Evolutionary conservation across 2,797 vertebrate genomes (phyloP).

Genomic region (Danio jaintianensis): DNA sequence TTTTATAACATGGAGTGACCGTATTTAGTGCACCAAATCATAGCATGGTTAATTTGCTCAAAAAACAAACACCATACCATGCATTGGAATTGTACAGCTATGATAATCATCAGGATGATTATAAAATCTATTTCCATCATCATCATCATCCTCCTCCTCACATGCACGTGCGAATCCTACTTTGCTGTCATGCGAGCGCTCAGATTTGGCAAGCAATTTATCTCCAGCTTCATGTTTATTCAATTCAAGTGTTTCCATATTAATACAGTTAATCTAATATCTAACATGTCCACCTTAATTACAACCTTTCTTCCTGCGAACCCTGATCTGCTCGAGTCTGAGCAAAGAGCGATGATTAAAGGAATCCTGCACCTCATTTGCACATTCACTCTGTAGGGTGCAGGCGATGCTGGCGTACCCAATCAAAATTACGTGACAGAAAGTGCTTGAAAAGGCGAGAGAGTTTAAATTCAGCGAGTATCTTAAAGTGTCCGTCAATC

Average conservation of each 20-base stretch:
- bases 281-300: slow-evolving; percentile 77
- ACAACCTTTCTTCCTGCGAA: slow-evolving; percentile 66
- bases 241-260: slow-evolving; percentile 78
- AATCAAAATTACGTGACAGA: slow-evolving; percentile 34
- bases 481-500: background rate
- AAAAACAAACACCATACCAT: background rate
- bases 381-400: slow-evolving; percentile 47
- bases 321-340: slow-evolving; percentile 54
- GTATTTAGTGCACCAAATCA: too few species aligned
- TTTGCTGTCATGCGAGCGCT: slow-evolving; percentile 2
- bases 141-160: slow-evolving; percentile 1
- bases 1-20: too few species aligned
- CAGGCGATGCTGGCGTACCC: background rate
- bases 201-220: slow-evolving; percentile 60
- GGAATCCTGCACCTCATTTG: slow-evolving; percentile 35
- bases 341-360: slow-evolving; percentile 58
- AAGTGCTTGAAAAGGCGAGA: slow-evolving; percentile 16
- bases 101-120: background rate
- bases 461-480: slow-evolving; percentile 14
- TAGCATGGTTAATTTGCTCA: background rate
- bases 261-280: slow-evolving; percentile 78
- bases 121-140: slow-evolving; percentile 20
- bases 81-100: background rate
- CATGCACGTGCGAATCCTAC: background rate
- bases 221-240: slow-evolving; percentile 74